Percentiles rank a stretch among this genome's conserved stretches.
phyloP scores from a whole-genome alignment of 2,888 invertebrate genomes.

The Spicauda simplicius region DNA sequence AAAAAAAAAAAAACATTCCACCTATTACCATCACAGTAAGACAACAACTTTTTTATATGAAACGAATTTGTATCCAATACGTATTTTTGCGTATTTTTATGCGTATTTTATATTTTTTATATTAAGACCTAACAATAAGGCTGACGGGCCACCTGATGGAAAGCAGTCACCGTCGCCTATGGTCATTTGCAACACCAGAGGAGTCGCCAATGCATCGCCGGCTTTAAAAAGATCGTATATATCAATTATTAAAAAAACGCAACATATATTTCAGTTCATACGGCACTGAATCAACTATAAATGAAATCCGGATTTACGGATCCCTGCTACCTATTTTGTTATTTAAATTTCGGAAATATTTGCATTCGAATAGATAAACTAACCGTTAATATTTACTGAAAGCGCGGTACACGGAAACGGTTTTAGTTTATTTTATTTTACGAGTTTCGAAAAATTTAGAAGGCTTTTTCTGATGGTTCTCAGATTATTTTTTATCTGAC shows the following conservation, averaged over 20 bases:
- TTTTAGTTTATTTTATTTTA: background rate
- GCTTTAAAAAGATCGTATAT: no score
- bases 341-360: slow-evolving; percentile 46
- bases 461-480: background rate
- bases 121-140: no score
- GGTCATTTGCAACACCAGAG: no score
- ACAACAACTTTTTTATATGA: background rate
- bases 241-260: no score
- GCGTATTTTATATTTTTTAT: no score
- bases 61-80: background rate
- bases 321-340: slow-evolving; percentile 39
- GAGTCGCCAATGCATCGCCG: no score
- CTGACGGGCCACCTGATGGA: no score
- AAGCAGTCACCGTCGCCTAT: no score
- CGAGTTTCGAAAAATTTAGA: background rate
- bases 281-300: slow-evolving; percentile 26
- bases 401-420: background rate
- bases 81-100: no score
- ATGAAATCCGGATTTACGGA: slow-evolving; percentile 40
- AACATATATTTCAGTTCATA: slow-evolving; percentile 25
- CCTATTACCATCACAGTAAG: no score
- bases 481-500: no score
- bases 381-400: slow-evolving; percentile 14
- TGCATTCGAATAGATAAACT: slow-evolving; percentile 43
- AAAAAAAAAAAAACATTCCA: background rate